Conservation (phyloP, 2,113 vertebrate genomes). For the Rhabdornis inornatus region DNA sequence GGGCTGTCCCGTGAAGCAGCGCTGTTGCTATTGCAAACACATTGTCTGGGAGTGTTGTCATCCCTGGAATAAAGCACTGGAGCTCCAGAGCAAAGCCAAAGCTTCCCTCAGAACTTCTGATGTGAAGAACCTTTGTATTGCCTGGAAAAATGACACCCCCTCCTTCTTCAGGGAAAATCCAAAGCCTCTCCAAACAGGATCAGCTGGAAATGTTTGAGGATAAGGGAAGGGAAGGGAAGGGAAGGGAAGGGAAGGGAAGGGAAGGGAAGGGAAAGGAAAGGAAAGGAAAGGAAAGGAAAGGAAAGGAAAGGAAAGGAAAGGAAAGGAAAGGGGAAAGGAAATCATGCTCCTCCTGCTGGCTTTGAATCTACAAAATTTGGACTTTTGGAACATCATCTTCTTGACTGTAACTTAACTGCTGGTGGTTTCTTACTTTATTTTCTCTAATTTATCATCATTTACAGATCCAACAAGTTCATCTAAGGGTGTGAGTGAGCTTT, state of each 20-base stretch:
- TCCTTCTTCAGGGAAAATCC: not conserved
- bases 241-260: not conserved
- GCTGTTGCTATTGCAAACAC: constrained; percentile 46
- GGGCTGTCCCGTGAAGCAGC: not conserved
- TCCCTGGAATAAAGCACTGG: constrained; percentile 12
- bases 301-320: not conserved
- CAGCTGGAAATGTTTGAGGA: not conserved
- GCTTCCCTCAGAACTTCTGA: not conserved
- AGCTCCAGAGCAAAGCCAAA: not conserved
- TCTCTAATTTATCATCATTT: not conserved
- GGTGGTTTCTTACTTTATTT: not conserved
- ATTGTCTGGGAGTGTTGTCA: constrained; percentile 50
- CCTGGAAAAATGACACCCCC: not conserved
- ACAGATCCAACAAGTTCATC: not conserved
- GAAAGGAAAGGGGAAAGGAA: not conserved
- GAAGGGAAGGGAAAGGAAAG: no score
- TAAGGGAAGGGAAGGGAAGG: no score
- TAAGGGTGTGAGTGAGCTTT: not conserved
- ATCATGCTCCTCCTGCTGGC: accelerated
- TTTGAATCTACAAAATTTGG: not conserved
- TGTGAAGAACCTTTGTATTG: not conserved
- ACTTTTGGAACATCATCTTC: not conserved
- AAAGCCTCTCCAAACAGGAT: not conserved
- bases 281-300: not conserved
- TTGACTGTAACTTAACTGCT: not conserved